Evolutionary conservation across 2,113 vertebrate genomes (phyloP), one percentile per base, ranked within the genome.

Genomic region (Paedocypris sp.): DNA sequence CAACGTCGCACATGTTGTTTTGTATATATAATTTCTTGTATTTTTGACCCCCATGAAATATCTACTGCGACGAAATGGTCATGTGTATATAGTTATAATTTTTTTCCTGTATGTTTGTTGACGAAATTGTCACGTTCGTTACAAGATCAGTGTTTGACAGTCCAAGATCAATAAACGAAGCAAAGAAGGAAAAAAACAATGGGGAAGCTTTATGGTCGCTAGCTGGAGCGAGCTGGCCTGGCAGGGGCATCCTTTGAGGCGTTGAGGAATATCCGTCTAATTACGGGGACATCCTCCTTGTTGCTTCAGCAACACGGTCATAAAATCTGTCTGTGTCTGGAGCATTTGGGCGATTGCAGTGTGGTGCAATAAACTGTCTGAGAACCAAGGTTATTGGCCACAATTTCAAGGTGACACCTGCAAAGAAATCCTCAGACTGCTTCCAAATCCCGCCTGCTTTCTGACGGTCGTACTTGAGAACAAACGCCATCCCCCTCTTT

Each of bases 191-290:
- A 66, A 45, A 73, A 65, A 68, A 77, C 19, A 47, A 48, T 48
- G 45, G 26, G 36, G 82, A 81, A 82, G 82, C 80, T 84, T 86
- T 85, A 85, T 85, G 81, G 77, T 84, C 78, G 76, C 70, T 72
- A 77, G 80, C 78, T 82, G 82, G 81, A 80, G 81, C 80, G 83
- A 82, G 85, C 78, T 83, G 87, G 79, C 79, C 86, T 81, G 78
- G 73, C 81, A 80, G 78, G 77, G 82, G 86, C 87, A 83, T 84
- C 87, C 67, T 82, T 83, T 86, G 76, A 82, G 80, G 77, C 82
- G 79, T 81, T 88, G 84, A 86, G 91, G 89, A 91, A 93, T 92
- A 86, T 87, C 83, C 87, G 83, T 83, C 90, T 89, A 90, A 90
- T 94, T 91, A 92, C 91, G 87, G 83, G 32, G 81, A 81, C 88